Conservation (phyloP, 2,888 invertebrate species). For the Phyllotreta striolata region DNA sequence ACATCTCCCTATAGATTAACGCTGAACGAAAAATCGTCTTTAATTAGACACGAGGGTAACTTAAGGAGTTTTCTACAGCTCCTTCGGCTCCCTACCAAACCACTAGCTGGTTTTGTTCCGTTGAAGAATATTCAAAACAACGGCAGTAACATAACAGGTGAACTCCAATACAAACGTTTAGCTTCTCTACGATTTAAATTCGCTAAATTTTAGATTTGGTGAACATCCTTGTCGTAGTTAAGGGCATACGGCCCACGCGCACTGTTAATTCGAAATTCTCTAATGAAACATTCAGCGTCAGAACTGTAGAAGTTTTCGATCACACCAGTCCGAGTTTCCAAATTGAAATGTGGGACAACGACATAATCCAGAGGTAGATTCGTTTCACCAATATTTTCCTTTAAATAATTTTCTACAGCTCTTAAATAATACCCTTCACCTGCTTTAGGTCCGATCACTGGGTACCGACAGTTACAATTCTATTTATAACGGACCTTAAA, state of each 20-base stretch:
- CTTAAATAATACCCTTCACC: background rate
- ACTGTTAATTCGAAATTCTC: constrained; percentile 67
- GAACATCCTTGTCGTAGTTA: constrained; percentile 75
- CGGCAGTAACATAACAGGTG: constrained; percentile 54
- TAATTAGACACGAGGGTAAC: constrained; percentile 68
- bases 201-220: constrained; percentile 60
- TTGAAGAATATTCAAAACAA: constrained; percentile 66
- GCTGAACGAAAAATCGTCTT: constrained; percentile 70
- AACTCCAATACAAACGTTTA: background rate
- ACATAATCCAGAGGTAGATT: constrained; percentile 69
- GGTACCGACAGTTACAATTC: constrained; percentile 72
- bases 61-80: constrained; percentile 64
- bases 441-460: constrained; percentile 68
- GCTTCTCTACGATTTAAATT: background rate
- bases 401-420: background rate
- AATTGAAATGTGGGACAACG: constrained; percentile 73
- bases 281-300: constrained; percentile 67
- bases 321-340: constrained; percentile 67
- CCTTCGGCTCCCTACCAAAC: constrained; percentile 72
- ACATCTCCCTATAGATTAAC: constrained; percentile 72
- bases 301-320: constrained; percentile 74
- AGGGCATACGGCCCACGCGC: constrained; percentile 67
- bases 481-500: constrained; percentile 76
- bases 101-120: constrained; percentile 63
- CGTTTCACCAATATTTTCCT: too few species aligned